A percentile compares a stretch with the other conserved stretches of the same genome.
These are phyloP conservation scores for Sphaerophoria taeniata DNA, from an alignment of 2,888 invertebrate genomes.

Conservation along the genomic window DNA sequence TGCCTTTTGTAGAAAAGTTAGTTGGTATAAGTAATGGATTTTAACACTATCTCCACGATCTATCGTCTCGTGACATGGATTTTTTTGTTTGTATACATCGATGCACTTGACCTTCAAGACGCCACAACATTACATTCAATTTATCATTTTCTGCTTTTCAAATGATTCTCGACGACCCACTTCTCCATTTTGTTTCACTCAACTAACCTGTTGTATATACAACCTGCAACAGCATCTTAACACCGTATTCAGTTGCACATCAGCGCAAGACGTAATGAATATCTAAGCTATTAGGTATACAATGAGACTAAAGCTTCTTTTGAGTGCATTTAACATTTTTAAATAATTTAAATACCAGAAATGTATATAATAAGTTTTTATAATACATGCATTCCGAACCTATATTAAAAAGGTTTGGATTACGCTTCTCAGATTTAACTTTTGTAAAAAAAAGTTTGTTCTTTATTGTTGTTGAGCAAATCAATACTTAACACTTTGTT, in stretches of 20 bases:
- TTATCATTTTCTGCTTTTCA: conserved; percentile 52
- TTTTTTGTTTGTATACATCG: conserved; percentile 57
- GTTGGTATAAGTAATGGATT: background rate
- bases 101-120: conserved; percentile 67
- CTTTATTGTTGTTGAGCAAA: too few relatives aligned
- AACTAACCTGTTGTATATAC: conserved; percentile 40
- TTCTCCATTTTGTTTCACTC: conserved; percentile 63
- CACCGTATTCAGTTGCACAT: conserved; percentile 2
- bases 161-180: conserved; percentile 67
- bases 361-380: too few relatives aligned
- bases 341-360: too few relatives aligned
- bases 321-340: conserved; percentile 3
- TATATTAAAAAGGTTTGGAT: too few relatives aligned
- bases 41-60: conserved; percentile 5
- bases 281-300: conserved; percentile 12
- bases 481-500: too few relatives aligned
- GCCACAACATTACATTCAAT: conserved; percentile 57
- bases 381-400: too few relatives aligned
- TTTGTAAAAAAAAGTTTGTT: too few relatives aligned
- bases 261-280: background rate
- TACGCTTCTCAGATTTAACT: too few relatives aligned
- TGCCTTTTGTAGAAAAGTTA: too few relatives aligned
- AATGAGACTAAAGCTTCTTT: conserved; percentile 32
- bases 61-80: conserved; percentile 65
- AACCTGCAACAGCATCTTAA: conserved; percentile 43